Percentiles rank a stretch among this genome's conserved stretches.
These are phyloP conservation scores for Pelecanus crispus DNA, from an alignment of 2,113 vertebrate species.

Conservation along the genomic window DNA sequence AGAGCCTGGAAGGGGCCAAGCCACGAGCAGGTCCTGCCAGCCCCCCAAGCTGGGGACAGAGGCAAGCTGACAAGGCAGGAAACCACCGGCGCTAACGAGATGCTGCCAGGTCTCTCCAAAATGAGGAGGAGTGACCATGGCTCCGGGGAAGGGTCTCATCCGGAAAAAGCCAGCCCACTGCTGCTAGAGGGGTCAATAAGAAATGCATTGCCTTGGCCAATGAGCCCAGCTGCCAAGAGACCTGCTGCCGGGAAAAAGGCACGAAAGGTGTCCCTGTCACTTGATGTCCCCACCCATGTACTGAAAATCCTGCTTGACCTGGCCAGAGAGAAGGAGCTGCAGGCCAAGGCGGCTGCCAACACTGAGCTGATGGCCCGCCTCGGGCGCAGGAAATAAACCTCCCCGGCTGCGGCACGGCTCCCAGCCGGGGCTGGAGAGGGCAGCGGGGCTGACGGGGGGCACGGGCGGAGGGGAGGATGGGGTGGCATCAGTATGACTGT, in stretches of 20 bases:
- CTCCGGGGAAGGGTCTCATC: background rate
- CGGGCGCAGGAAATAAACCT: constrained; percentile 73
- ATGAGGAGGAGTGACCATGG: background rate
- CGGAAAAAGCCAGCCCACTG: fast-evolving
- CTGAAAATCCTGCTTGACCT: constrained; percentile 80
- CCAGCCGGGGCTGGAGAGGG: background rate
- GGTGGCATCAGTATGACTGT: fast-evolving
- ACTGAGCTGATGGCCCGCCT: constrained; percentile 81
- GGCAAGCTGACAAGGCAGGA: background rate
- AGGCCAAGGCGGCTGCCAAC: constrained; percentile 79
- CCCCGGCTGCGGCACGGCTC: fast-evolving
- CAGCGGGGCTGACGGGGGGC: fast-evolving
- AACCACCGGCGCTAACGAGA: background rate
- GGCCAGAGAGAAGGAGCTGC: constrained; percentile 82
- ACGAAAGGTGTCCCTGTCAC: constrained; percentile 75
- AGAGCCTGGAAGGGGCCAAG: background rate
- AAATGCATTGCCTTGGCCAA: background rate
- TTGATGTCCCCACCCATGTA: constrained; percentile 80
- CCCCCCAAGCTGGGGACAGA: fast-evolving
- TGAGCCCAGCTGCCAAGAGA: background rate
- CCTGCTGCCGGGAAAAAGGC: constrained; percentile 44
- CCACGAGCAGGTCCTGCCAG: fast-evolving
- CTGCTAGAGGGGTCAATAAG: background rate
- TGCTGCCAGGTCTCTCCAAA: background rate
- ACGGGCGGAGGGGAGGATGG: fast-evolving